Conservation (phyloP, 2,797 vertebrate species). For the Vultur gryphus region DNA sequence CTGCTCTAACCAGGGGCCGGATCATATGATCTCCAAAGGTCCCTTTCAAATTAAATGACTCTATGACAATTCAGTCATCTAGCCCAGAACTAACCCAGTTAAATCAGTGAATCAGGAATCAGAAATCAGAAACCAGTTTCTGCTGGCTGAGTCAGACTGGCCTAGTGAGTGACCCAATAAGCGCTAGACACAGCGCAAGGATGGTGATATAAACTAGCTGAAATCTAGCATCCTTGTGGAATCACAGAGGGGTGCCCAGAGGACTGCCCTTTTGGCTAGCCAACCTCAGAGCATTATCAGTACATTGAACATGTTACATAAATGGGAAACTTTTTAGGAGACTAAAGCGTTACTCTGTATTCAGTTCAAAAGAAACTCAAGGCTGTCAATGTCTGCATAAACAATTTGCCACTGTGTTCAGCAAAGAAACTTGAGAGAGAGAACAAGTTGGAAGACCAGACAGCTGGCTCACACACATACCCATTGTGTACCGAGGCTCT, state of each 20-base stretch:
- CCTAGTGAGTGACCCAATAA: background rate
- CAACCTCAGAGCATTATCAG: background rate
- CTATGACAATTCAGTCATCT: background rate
- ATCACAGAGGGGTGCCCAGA: background rate
- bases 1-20: background rate
- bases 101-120: background rate
- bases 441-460: background rate
- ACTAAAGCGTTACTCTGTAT: background rate
- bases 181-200: background rate
- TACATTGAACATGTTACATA: fast-evolving
- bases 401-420: background rate
- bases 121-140: background rate
- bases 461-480: slow-evolving; percentile 68
- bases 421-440: background rate
- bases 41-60: background rate
- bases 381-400: fast-evolving
- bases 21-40: background rate
- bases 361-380: background rate
- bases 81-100: background rate
- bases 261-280: background rate
- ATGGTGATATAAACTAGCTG: background rate
- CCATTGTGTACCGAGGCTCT: slow-evolving; percentile 90
- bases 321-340: background rate
- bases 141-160: background rate
- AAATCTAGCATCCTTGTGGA: background rate